Base-by-base conservation (phyloP, 2,888 invertebrate genomes). In the Cordilura impudica region DNA sequence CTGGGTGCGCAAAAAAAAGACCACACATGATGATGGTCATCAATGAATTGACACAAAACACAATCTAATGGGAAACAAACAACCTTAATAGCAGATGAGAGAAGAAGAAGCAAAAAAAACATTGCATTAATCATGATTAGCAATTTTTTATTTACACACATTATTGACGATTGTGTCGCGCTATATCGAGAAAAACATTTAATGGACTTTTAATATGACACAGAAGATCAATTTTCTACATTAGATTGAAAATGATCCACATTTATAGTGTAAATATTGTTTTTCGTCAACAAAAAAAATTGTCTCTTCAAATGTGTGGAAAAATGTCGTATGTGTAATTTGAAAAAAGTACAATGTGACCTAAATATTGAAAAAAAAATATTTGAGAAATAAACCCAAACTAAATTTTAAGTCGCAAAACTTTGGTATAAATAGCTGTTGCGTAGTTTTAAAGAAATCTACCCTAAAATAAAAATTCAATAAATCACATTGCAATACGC, bases 11-110 rank as follows among this genome's bases (percentile, higher is more conserved):
- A 31, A 31, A 31, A 10, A 6, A 3, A 31, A 39, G 35, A 39
- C 35, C 35, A 39, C 35, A 39, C 35, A 39, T 39, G 35, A n/a
- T 39, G 35, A 12, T 39, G 35, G 35, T 56, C 56, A 58, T 26
- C 56, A 61, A 61, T 71, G 56, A 75, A 67, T 67, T 79, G 79
- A 75, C 75, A 67, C 71, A 71, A 79, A 58, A 63, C 4, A n/a
- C 5, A n/a, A 39, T 2, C 2, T n/a, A 75, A 79, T 79, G 75
- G 61, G 71, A 79, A 79, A 74, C 67, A 61, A 67, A 61, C 67
- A 47, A 56, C 61, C 31, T 8, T n/a, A 39, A 39, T 39, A 39
- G 72, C 60, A 67, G 69, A 63, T 56, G 63, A 39, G 2, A 19
- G n/a, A 31, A 39, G 23, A 0, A 12, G 39, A 19, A 21, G 2